A percentile compares a stretch with the other conserved stretches of the same genome.
These are phyloP conservation scores for Xiphophorus maculatus DNA, from an alignment of 2,113 vertebrate species.

Conservation along the genomic window DNA sequence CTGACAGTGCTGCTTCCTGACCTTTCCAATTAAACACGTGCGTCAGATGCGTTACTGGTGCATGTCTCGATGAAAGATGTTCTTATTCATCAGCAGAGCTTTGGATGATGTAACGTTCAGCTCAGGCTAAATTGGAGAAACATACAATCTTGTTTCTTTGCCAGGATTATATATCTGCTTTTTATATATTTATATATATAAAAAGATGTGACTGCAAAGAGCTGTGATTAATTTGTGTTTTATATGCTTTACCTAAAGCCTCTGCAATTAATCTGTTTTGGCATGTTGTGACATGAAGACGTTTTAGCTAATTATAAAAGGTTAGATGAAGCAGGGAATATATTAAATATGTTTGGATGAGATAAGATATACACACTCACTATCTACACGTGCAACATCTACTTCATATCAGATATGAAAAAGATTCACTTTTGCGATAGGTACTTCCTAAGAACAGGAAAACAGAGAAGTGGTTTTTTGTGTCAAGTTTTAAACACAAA, in stretches of 20 bases:
- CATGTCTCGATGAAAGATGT: slow-evolving; percentile 17
- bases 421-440: not conserved
- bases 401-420: slow-evolving; percentile 24
- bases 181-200: not conserved
- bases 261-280: slow-evolving; percentile 61
- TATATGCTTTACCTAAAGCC: slow-evolving; percentile 60
- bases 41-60: slow-evolving; percentile 23
- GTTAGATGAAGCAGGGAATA: slow-evolving; percentile 32
- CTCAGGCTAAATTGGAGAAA: slow-evolving; percentile 11
- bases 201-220: slow-evolving; percentile 45
- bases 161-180: slow-evolving; percentile 32
- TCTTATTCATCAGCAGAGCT: slow-evolving; percentile 36
- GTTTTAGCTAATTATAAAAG: slow-evolving; percentile 61
- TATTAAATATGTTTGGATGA: slow-evolving; percentile 13
- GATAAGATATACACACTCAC: not conserved
- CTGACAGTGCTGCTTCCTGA: slow-evolving; percentile 20
- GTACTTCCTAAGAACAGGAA: slow-evolving; percentile 28
- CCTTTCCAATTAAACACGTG: slow-evolving; percentile 36
- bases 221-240: slow-evolving; percentile 53
- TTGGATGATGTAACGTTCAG: slow-evolving; percentile 19
- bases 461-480: slow-evolving; percentile 13
- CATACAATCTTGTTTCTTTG: slow-evolving; percentile 27
- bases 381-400: not conserved
- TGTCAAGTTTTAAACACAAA: slow-evolving; percentile 18
- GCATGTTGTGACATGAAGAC: slow-evolving; percentile 61